Base-by-base conservation (phyloP, 2,113 vertebrate genomes). In the Athene noctua region DNA sequence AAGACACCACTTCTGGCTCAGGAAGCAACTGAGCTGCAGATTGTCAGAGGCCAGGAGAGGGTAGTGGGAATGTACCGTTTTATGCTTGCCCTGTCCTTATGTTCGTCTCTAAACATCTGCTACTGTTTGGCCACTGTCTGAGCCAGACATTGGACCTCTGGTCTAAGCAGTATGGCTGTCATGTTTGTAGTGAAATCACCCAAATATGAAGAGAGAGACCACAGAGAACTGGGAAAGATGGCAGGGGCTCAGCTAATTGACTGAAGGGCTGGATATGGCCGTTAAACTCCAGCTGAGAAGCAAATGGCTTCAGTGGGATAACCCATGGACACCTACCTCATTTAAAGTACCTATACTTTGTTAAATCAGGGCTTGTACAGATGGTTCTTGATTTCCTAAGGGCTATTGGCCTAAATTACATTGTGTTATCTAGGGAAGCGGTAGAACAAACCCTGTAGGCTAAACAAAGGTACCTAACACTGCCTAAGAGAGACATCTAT, bases 31-130 rank as follows among this genome's bases (percentile, higher is more conserved):
- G 80, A 79, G 57, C 65, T 94, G 93, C 73, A 92, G 47, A 81
- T 63, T 72, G 61, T 61, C 87, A 80, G 65, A 72, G 65, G 68
- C 52, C 22, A 22, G 78, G 52, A 74, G 40, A 79, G 61, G 70
- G 72, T 14, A 89, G 61, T 2, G 2, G 77, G 66, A 85, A 90
- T 40, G 25, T 59, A 59, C 34, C 57, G 27, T 87, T 95, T 82
- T 44, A 42, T 61, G 80, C 84, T 85, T 2, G 2, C 34, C 84
- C 47, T 57, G 61, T 57, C 73, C 84, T 92, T 57, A 71, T 19
- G 25, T 75, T 94, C 70, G 21, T 88, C 62, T 92, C 75, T n/a
- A 55, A 83, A 88, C 93, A 91, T 89, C 90, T 96, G 94, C 30
- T 94, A 26, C 59, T 59, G 18, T 47, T 82, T 82, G 93, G 87